Percentiles rank a stretch among this genome's conserved stretches.
Evolutionary conservation across 2,888 invertebrate genomes (phyloP).

Genomic region (Tachystola acroxantha): DNA sequence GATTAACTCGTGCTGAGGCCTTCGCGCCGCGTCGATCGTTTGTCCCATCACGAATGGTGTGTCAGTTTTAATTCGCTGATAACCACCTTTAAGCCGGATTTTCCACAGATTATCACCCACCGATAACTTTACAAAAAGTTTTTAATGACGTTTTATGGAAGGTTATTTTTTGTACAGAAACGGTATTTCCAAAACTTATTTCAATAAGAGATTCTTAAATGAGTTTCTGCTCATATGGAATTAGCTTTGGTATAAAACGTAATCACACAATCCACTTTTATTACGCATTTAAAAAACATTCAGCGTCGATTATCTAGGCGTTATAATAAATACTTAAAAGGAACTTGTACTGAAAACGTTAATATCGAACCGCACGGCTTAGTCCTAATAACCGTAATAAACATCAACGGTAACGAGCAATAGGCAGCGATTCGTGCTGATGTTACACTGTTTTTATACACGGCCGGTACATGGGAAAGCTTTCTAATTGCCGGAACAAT

Average conservation of each 20-base stretch:
- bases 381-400: slow-evolving; percentile 77
- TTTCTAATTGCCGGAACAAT: slow-evolving; percentile 79
- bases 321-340: slow-evolving; percentile 51
- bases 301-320: slow-evolving; percentile 4
- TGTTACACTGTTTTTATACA: slow-evolving; percentile 78
- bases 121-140: slow-evolving; percentile 26
- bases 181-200: too few species aligned
- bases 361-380: slow-evolving; percentile 67
- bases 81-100: slow-evolving; percentile 43
- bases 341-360: slow-evolving; percentile 55
- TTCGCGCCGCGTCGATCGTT: slow-evolving; percentile 38
- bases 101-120: slow-evolving; percentile 44
- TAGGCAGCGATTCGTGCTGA: slow-evolving; percentile 77
- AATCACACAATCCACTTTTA: slow-evolving; percentile 5
- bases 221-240: too few species aligned
- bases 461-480: slow-evolving; percentile 77
- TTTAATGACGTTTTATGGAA: slow-evolving; percentile 5
- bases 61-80: slow-evolving; percentile 47
- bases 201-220: too few species aligned
- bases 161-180: too few species aligned
- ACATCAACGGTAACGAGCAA: slow-evolving; percentile 76
- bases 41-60: slow-evolving; percentile 44
- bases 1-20: slow-evolving; percentile 46
- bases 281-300: slow-evolving; percentile 4
- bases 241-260: slow-evolving; percentile 1